Evolutionary conservation across 2,888 invertebrate genomes (phyloP).

Genomic region (Catocala sponsa): DNA sequence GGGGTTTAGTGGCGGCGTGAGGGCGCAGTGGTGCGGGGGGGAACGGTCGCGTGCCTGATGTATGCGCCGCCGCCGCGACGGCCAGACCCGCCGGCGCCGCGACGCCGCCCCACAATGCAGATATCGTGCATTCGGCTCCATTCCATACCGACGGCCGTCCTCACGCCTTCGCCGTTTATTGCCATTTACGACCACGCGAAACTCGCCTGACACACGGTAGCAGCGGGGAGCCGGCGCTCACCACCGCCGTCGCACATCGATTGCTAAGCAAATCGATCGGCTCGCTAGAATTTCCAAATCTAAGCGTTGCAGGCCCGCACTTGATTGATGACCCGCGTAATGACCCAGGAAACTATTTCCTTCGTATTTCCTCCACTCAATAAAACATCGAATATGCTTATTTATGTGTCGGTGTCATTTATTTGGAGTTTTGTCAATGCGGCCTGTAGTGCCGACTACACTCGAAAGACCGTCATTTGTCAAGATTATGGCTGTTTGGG

Average conservation of each 20-base stretch:
- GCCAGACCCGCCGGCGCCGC: conserved; percentile 85
- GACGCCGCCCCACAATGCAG: conserved; percentile 83
- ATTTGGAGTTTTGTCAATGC: conserved; percentile 84
- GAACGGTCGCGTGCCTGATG: conserved; percentile 82
- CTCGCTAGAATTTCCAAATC: conserved; percentile 62
- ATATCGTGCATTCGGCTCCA: conserved; percentile 79
- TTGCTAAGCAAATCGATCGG: conserved; percentile 59
- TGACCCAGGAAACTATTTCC: conserved; percentile 87
- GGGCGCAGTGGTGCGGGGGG: conserved; percentile 46
- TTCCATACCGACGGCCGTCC: conserved; percentile 61
- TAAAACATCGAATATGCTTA: conserved; percentile 87
- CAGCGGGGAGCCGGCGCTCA: conserved; percentile 13
- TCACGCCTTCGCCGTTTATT: conserved; percentile 63
- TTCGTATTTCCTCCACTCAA: conserved; percentile 86
- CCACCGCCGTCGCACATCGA: conserved; percentile 43
- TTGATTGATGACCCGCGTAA: conserved; percentile 85
- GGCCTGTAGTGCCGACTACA: conserved; percentile 78
- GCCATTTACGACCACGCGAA: conserved; percentile 67
- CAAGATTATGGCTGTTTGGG: conserved; percentile 84
- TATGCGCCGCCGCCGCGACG: conserved; percentile 85
- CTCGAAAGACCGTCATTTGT: conserved; percentile 85
- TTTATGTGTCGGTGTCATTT: conserved; percentile 84
- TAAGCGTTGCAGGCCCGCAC: conserved; percentile 65
- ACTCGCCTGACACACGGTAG: conserved; percentile 29
- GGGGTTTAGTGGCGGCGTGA: conserved; percentile 50